phyloP scores from a whole-genome alignment of 2,113 vertebrate genomes.

The Hypomesus transpacificus region DNA sequence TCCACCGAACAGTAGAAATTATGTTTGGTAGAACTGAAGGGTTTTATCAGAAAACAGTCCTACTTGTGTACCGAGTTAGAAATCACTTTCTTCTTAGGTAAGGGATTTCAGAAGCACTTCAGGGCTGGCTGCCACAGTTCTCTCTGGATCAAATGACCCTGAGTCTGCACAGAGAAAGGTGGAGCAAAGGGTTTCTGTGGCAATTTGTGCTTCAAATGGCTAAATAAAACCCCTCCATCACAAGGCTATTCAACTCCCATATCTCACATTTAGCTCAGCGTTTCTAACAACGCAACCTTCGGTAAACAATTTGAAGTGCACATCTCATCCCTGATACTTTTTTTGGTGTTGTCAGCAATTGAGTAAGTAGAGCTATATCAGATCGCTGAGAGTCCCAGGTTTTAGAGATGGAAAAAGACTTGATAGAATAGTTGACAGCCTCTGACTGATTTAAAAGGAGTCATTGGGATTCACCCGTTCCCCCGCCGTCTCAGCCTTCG shows the following conservation, averaged over 20 bases:
- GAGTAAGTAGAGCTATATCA: slow-evolving; percentile 5
- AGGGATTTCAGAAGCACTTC: slow-evolving; percentile 44
- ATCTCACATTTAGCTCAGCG: slow-evolving; percentile 30
- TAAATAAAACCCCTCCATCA: slow-evolving; percentile 58
- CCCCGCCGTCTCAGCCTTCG: neutral
- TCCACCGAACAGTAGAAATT: neutral
- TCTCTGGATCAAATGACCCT: slow-evolving; percentile 53
- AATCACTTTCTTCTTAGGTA: slow-evolving; percentile 30
- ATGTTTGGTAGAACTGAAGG: neutral
- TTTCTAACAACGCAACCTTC: neutral
- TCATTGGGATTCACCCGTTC: neutral
- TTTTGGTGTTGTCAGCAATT: neutral
- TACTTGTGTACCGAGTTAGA: neutral
- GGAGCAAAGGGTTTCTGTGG: slow-evolving; percentile 49
- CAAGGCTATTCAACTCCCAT: slow-evolving; percentile 38
- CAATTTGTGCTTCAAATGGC: slow-evolving; percentile 62
- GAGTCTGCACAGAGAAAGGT: slow-evolving; percentile 23
- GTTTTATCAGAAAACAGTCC: too few relatives aligned
- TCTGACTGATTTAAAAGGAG: neutral
- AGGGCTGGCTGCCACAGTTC: slow-evolving; percentile 44
- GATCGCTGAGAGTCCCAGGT: neutral
- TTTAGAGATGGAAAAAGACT: neutral
- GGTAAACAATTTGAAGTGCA: slow-evolving; percentile 10
- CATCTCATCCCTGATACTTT: neutral
- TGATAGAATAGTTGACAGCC: neutral